Evolutionary conservation across 1,140 invertebrate genomes (phyloP), one percentile per base, ranked within the genome.

Genomic region (Drosophila truncata): DNA sequence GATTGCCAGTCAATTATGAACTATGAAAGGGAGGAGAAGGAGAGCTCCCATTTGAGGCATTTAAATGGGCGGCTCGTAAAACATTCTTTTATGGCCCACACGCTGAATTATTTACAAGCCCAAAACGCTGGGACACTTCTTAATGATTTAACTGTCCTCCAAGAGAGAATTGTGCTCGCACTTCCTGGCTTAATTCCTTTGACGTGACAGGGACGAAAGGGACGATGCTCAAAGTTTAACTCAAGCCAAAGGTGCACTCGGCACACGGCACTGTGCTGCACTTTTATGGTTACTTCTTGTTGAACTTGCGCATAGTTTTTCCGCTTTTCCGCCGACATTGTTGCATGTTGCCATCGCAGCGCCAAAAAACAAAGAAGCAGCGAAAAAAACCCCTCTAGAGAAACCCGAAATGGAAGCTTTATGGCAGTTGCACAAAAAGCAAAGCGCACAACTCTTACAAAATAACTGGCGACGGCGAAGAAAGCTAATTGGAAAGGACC

Each of bases 111-210:
- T 78, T 79, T 79, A 72, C 47, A 79, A 60, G 65, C 23, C 52
- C 33, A 55, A 55, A 37, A n/a, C 52, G 23, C 33, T 25, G 47
- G 16, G 54, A 60, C 59, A 63, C 62, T 64, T 70, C 64, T 61
- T 88, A 87, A 87, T 87, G 80, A 83, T 61, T 83, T 67, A 88
- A 88, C 80, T 83, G 46, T 55, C 4, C 23, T 41, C 16, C 16
- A 4, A 13, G 46, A 18, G 64, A 80, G 50, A 87, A 78, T 70
- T 67, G 64, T 70, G 58, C 52, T 31, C 58, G 55, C 65, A 66
- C 77, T 81, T 80, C 82, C 85, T 75, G 66, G 64, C 78, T 90
- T 90, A 88, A 88, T 88, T 88, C 72, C 81, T 69, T 58, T 54
- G 60, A 78, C 84, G 80, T 88, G 84, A 81, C 81, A 33, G 46